Percentiles rank a stretch among this genome's conserved stretches.
phyloP scores from a whole-genome alignment of 1,140 invertebrate species.

The Drosophila kurseongensis region DNA sequence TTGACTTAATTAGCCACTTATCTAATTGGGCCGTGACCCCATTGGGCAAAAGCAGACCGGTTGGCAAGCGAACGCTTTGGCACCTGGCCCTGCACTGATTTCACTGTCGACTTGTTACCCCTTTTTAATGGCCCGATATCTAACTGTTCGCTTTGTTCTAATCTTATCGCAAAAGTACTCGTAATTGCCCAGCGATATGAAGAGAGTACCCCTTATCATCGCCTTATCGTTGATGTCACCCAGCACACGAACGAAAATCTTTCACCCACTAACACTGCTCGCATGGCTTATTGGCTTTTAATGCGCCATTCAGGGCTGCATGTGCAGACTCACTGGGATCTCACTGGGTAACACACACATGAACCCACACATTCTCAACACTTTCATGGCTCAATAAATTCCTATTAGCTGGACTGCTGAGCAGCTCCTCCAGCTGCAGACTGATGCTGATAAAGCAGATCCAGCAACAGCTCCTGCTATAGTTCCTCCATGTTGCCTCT shows the following conservation, averaged over 20 bases:
- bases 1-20: slow-evolving; percentile 22
- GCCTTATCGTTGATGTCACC: slow-evolving; percentile 33
- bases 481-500: slow-evolving; percentile 19
- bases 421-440: slow-evolving; percentile 14
- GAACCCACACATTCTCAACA: slow-evolving; percentile 63
- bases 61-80: slow-evolving; percentile 14
- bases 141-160: background rate
- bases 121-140: slow-evolving; percentile 36
- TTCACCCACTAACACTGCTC: slow-evolving; percentile 25
- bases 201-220: slow-evolving; percentile 10
- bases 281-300: slow-evolving; percentile 74
- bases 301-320: slow-evolving; percentile 49
- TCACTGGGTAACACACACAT: background rate
- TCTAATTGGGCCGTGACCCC: slow-evolving; percentile 27
- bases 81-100: slow-evolving; percentile 61
- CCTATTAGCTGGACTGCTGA: slow-evolving; percentile 65
- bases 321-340: slow-evolving; percentile 3
- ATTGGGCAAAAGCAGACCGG: background rate
- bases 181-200: slow-evolving; percentile 62
- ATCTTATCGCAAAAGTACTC: slow-evolving; percentile 52
- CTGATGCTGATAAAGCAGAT: slow-evolving; percentile 25
- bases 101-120: slow-evolving; percentile 9
- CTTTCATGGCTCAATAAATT: slow-evolving; percentile 82
- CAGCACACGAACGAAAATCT: slow-evolving; percentile 16
- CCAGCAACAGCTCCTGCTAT: background rate